Evolutionary conservation across 1,140 invertebrate genomes (phyloP).

Genomic region (Temnothorax longispinosus): DNA sequence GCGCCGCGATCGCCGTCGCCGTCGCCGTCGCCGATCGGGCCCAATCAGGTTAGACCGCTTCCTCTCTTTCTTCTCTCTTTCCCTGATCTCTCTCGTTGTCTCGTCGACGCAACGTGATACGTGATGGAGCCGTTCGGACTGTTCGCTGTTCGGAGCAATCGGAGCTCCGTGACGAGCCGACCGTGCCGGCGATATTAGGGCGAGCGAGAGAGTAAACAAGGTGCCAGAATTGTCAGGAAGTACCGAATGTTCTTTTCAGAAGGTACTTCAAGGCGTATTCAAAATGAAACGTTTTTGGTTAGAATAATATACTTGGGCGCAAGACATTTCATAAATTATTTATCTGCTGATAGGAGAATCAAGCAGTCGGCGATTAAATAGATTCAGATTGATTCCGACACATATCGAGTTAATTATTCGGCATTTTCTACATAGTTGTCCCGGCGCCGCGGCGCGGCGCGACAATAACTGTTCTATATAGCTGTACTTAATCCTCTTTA

Average conservation of each 20-base stretch:
- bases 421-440: neutral
- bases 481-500: slow-evolving; percentile 21
- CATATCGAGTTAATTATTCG: neutral
- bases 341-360: neutral
- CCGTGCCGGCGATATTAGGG: neutral
- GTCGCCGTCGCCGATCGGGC: too few species aligned
- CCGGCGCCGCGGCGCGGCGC: neutral
- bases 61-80: neutral
- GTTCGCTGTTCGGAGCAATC: neutral
- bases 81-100: neutral
- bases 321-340: neutral
- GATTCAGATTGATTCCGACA: neutral
- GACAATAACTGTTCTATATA: neutral
- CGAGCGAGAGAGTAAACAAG: neutral
- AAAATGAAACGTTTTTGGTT: neutral
- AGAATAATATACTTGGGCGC: neutral
- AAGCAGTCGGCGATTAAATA: neutral
- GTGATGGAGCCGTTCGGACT: neutral
- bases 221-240: neutral
- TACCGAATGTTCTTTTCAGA: neutral
- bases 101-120: neutral
- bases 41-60: slow-evolving; percentile 18
- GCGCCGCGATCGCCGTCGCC: slow-evolving; percentile 5
- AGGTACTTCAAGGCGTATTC: neutral
- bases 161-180: neutral